Evolutionary conservation across 2,113 vertebrate genomes (phyloP).

Genomic region (Saguinus imperator): DNA sequence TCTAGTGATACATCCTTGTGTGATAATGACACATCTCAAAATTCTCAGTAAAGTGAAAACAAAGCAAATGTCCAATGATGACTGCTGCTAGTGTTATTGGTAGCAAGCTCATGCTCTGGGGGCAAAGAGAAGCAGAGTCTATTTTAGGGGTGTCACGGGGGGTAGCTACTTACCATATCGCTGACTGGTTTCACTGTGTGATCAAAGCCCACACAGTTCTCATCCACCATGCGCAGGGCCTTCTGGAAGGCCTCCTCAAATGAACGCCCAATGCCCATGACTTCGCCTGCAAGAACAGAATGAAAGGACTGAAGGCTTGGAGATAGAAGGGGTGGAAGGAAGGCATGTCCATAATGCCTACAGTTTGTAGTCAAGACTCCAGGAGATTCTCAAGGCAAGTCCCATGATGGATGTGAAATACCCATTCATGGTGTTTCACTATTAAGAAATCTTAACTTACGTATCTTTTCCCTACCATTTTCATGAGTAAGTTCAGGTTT

Average conservation of each 20-base stretch:
- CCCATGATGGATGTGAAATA: background rate
- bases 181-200: slow-evolving; percentile 93
- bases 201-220: slow-evolving; percentile 98
- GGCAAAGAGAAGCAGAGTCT: background rate
- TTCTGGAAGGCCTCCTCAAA: slow-evolving; percentile 99
- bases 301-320: background rate
- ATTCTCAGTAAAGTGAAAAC: background rate
- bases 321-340: no score
- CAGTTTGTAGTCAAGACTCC: background rate
- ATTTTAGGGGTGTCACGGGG: no score
- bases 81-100: no score
- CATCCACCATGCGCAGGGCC: slow-evolving; percentile 98
- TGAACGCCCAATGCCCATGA: slow-evolving; percentile 96
- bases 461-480: background rate
- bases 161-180: slow-evolving; percentile 85
- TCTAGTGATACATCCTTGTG: background rate
- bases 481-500: background rate
- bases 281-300: slow-evolving; percentile 88
- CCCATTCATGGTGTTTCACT: background rate
- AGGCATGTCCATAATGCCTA: background rate
- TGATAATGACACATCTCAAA: background rate
- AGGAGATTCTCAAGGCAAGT: background rate
- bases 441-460: background rate
- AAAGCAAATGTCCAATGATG: background rate
- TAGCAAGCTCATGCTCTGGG: background rate